Conservation (phyloP, 2,113 vertebrate genomes). For the Phaethornis superciliosus region DNA sequence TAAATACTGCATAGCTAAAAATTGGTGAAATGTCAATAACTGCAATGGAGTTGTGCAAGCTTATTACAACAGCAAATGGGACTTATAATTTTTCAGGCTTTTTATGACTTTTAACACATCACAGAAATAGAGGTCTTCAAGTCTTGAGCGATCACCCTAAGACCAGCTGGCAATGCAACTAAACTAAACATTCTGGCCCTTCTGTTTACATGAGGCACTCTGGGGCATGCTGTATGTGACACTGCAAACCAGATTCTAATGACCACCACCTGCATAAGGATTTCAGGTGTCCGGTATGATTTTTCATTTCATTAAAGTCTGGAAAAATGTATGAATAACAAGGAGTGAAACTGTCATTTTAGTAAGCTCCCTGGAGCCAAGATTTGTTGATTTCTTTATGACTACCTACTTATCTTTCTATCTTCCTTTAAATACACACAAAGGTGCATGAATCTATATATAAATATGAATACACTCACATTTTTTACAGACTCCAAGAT, state of each 20-base stretch:
- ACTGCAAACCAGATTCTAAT: slow-evolving; percentile 4
- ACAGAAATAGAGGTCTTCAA: not conserved
- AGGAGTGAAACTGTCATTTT: not conserved
- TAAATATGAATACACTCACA: not conserved
- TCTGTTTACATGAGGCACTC: not conserved
- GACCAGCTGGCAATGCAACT: not conserved
- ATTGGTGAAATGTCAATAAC: not conserved
- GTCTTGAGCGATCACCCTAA: not conserved
- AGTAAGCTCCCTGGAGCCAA: not conserved
- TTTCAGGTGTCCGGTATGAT: not conserved
- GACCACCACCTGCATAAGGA: not conserved
- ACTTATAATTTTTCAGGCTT: not conserved
- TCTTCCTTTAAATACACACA: not conserved
- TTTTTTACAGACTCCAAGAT: not conserved
- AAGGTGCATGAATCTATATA: not conserved
- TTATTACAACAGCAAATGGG: rapidly evolving
- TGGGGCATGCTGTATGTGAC: not conserved
- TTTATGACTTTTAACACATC: not conserved
- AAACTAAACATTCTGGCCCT: not conserved
- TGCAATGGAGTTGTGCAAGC: not conserved
- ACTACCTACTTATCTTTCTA: not conserved
- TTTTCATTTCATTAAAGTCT: not conserved
- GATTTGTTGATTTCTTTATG: not conserved
- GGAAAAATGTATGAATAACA: not conserved
- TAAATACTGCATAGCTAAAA: not conserved